phyloP scores from a whole-genome alignment of 2,888 invertebrate genomes.

The Abrostola triplasia region DNA sequence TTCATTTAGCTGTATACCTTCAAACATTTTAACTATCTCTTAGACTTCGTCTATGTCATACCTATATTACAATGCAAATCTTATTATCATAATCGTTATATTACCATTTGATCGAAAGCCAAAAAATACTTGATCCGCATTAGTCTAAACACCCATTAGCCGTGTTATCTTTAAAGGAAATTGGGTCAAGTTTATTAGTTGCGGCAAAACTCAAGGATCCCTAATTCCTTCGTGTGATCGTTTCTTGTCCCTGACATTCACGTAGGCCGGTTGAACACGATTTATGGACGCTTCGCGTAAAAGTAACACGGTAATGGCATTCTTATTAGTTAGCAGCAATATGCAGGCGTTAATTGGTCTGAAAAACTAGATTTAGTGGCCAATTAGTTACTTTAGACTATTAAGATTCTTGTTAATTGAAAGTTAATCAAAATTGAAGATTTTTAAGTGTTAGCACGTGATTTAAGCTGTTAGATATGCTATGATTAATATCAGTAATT shows the following conservation, averaged over 20 bases:
- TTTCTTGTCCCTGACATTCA: constrained; percentile 32
- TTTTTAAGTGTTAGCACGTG: background rate
- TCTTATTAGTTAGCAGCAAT: constrained; percentile 1
- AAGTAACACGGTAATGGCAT: constrained; percentile 6
- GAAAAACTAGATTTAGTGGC: constrained; percentile 7
- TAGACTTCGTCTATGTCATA: background rate
- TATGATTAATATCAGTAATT: background rate
- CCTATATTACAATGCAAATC: background rate
- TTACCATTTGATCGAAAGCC: constrained; percentile 37
- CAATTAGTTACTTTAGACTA: constrained; percentile 11
- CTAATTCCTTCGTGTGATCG: constrained; percentile 14
- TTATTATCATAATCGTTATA: constrained; percentile 6
- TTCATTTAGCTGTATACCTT: background rate
- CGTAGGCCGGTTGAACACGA: constrained; percentile 6
- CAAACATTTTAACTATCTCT: background rate
- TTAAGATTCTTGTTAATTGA: background rate
- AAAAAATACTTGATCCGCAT: constrained; percentile 28
- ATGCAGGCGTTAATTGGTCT: constrained; percentile 25
- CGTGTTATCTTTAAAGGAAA: constrained; percentile 37
- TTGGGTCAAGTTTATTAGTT: constrained; percentile 54
- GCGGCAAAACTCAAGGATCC: constrained; percentile 15
- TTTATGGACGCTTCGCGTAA: constrained; percentile 13
- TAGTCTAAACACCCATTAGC: constrained; percentile 41
- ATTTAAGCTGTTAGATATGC: too few relatives aligned
- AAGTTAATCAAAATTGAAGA: background rate